Evolutionary conservation across 2,797 vertebrate genomes (phyloP).

Genomic region (Perodicticus potto): DNA sequence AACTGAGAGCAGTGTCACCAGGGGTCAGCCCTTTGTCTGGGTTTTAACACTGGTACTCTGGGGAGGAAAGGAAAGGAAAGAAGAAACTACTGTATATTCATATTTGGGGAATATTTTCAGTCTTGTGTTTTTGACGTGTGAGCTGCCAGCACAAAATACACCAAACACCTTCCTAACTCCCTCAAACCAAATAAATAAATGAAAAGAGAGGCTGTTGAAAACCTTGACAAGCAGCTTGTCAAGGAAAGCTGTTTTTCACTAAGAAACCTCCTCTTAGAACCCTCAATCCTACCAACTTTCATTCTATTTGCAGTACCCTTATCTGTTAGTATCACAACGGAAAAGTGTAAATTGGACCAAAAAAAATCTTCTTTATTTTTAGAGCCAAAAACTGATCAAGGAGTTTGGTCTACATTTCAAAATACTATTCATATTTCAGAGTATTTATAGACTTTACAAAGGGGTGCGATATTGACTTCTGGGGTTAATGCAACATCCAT

Average conservation of each 20-base stretch:
- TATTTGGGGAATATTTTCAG: constrained; percentile 78
- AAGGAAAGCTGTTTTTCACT: constrained; percentile 86
- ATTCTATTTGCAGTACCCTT: constrained; percentile 85
- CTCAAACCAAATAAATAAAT: constrained; percentile 89
- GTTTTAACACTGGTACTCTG: not conserved
- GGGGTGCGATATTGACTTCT: constrained; percentile 65
- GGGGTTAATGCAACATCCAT: constrained; percentile 25
- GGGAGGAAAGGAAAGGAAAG: fast-evolving
- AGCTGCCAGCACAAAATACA: constrained; percentile 80
- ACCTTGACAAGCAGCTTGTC: constrained; percentile 86
- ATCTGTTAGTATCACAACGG: constrained; percentile 84
- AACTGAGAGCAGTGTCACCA: not conserved
- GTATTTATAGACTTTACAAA: constrained; percentile 76
- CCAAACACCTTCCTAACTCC: constrained; percentile 84
- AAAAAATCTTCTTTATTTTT: constrained; percentile 84
- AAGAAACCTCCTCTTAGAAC: constrained; percentile 85
- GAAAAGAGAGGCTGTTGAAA: constrained; percentile 86
- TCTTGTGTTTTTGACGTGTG: constrained; percentile 76
- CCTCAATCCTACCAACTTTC: constrained; percentile 81
- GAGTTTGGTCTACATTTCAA: constrained; percentile 83
- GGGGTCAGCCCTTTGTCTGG: not conserved
- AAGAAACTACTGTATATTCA: constrained; percentile 70
- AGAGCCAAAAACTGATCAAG: constrained; percentile 85
- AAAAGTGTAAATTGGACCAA: constrained; percentile 80
- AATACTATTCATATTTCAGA: constrained; percentile 83